Conservation (phyloP, 1,140 invertebrate species). For the Bombus breviceps region DNA sequence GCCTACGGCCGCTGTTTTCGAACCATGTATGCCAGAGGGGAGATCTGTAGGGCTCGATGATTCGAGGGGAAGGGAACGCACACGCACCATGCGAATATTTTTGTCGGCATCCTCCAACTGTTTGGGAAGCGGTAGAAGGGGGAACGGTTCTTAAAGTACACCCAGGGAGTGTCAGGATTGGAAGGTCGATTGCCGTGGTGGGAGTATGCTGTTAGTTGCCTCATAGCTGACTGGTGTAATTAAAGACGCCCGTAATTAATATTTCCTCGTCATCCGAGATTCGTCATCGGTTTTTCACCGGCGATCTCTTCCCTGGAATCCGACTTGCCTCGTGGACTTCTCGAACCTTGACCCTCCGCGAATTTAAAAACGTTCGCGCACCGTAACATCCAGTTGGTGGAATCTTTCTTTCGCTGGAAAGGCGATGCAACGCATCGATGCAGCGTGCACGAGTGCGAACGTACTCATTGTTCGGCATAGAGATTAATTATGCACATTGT, state of each 20-base stretch:
- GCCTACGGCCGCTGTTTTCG: slow-evolving; percentile 35
- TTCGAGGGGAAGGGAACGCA: slow-evolving; percentile 10
- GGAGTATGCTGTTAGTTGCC: slow-evolving; percentile 39
- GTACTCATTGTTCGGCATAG: not conserved
- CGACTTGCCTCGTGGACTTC: not conserved
- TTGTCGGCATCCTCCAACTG: slow-evolving; percentile 30
- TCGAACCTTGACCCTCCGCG: not conserved
- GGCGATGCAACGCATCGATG: not conserved
- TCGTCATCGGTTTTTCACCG: not conserved
- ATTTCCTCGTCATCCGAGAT: not conserved
- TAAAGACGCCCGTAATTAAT: slow-evolving; percentile 55
- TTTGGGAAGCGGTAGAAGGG: slow-evolving; percentile 27
- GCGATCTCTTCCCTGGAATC: not conserved
- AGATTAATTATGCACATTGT: slow-evolving; percentile 9
- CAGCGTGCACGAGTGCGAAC: not conserved
- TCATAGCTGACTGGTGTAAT: slow-evolving; percentile 51
- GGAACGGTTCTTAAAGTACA: slow-evolving; percentile 53
- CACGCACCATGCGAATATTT: slow-evolving; percentile 55
- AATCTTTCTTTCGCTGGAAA: not conserved
- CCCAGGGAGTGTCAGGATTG: slow-evolving; percentile 61
- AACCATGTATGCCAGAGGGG: slow-evolving; percentile 17
- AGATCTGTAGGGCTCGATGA: not conserved
- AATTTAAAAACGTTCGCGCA: not conserved
- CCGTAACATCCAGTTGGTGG: not conserved
- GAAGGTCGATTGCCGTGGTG: slow-evolving; percentile 56